phyloP scores from a whole-genome alignment of 2,888 invertebrate species.

The Petrophora chlorosata region DNA sequence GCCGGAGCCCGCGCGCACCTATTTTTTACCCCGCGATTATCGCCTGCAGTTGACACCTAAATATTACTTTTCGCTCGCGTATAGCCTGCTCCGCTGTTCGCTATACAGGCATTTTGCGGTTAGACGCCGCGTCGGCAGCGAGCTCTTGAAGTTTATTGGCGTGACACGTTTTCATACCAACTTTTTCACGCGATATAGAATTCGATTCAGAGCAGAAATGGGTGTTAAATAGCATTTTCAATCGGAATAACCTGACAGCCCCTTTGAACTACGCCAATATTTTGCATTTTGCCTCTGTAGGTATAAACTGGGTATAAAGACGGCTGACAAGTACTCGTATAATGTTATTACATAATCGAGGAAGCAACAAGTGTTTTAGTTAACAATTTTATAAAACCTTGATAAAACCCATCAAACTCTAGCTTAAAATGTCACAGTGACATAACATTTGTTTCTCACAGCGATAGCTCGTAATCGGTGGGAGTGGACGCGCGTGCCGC shows the following conservation, averaged over 20 bases:
- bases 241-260: conserved; percentile 28
- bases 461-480: conserved; percentile 72
- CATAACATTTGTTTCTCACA: conserved; percentile 61
- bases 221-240: conserved; percentile 34
- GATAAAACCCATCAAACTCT: conserved; percentile 1
- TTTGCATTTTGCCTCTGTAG: conserved; percentile 2
- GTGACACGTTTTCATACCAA: conserved; percentile 59
- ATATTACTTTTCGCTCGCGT: conserved; percentile 77
- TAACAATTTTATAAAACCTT: too few relatives aligned
- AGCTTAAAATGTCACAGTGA: conserved; percentile 12
- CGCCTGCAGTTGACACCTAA: conserved; percentile 82
- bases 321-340: neutral
- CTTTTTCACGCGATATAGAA: conserved; percentile 50
- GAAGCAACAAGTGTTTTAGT: too few relatives aligned
- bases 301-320: neutral
- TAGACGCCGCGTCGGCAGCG: conserved; percentile 53
- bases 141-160: conserved; percentile 72
- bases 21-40: conserved; percentile 82
- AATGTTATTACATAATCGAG: too few relatives aligned
- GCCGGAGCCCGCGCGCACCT: conserved; percentile 51
- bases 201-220: conserved; percentile 45
- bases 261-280: conserved; percentile 19
- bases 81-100: conserved; percentile 45
- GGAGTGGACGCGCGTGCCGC: conserved; percentile 65
- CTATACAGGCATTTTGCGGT: conserved; percentile 69